These are phyloP conservation scores for Sebastes diploproa DNA, from an alignment of 2,797 vertebrate genomes.

Conservation along the genomic window DNA sequence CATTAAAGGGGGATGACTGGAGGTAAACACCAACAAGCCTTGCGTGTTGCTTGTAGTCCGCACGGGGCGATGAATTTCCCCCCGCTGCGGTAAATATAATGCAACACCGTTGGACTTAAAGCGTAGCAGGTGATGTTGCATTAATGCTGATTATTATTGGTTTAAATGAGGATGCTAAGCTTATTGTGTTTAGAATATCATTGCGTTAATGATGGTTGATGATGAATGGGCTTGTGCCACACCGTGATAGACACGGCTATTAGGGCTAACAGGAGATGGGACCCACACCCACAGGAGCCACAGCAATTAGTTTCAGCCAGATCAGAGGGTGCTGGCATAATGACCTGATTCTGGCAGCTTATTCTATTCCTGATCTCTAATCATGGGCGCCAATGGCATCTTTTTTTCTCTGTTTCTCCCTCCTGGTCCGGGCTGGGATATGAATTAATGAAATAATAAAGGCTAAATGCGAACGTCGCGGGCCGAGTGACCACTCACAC, in stretches of 20 bases:
- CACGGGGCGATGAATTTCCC: constrained; percentile 9
- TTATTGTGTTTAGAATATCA: constrained; percentile 58
- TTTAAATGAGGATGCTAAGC: constrained; percentile 36
- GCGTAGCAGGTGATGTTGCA: constrained; percentile 38
- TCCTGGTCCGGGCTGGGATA: constrained; percentile 36
- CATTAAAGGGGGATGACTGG: constrained; percentile 63
- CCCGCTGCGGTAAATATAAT: constrained; percentile 26
- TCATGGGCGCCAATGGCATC: constrained; percentile 53
- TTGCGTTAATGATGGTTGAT: constrained; percentile 57
- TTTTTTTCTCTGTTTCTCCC: constrained; percentile 40
- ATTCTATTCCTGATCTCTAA: constrained; percentile 67
- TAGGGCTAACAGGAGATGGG: constrained; percentile 56
- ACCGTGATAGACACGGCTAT: constrained; percentile 58
- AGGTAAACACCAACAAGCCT: constrained; percentile 63
- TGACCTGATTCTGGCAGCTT: constrained; percentile 71
- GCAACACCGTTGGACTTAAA: constrained; percentile 11
- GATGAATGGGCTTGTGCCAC: constrained; percentile 65
- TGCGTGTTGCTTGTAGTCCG: constrained; percentile 18
- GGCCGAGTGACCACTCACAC: constrained; percentile 79
- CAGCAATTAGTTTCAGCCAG: constrained; percentile 72
- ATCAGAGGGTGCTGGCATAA: constrained; percentile 74
- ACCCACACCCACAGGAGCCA: constrained; percentile 62
- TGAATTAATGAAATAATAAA: constrained; percentile 82
- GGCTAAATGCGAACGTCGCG: constrained; percentile 65
- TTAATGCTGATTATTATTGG: constrained; percentile 45